Percentiles rank a stretch among this genome's conserved stretches.
These are phyloP conservation scores for Popillia japonica DNA, from an alignment of 1,140 invertebrate genomes.

Conservation along the genomic window DNA sequence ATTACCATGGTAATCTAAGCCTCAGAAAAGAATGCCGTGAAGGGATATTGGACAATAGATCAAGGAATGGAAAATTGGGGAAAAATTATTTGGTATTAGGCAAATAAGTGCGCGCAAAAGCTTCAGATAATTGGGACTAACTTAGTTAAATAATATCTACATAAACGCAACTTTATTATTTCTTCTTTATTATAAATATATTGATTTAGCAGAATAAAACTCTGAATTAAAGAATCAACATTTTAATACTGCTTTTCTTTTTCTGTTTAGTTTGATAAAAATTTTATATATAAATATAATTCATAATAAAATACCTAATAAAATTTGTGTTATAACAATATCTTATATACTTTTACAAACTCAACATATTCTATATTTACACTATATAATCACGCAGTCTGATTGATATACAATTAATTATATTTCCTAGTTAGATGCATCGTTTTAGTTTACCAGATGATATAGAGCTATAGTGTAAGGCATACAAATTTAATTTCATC, in stretches of 20 bases:
- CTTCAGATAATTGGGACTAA: too few species aligned
- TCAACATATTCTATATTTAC: slow-evolving; percentile 29
- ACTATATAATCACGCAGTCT: slow-evolving; percentile 33
- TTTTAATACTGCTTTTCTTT: slow-evolving; percentile 27
- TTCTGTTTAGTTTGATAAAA: not conserved
- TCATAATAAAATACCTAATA: slow-evolving; percentile 36
- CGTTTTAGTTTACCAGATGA: not conserved
- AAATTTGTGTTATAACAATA: slow-evolving; percentile 20
- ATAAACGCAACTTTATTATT: too few species aligned
- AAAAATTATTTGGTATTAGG: too few species aligned
- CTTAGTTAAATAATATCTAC: too few species aligned
- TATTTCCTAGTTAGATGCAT: too few species aligned
- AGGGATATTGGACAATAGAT: too few species aligned
- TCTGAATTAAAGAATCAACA: slow-evolving; percentile 8
- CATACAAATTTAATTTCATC: slow-evolving; percentile 24
- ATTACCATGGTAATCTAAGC: too few species aligned
- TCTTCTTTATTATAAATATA: too few species aligned
- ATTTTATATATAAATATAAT: slow-evolving; percentile 36
- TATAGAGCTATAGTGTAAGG: slow-evolving; percentile 28
- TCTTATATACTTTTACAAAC: slow-evolving; percentile 33
- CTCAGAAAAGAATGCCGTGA: too few species aligned
- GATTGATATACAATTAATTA: slow-evolving; percentile 18
- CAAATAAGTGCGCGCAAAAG: too few species aligned
- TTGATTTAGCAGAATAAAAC: not conserved
- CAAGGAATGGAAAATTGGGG: too few species aligned